Conservation (phyloP, 2,113 vertebrate genomes). For the Oryzias woworae region DNA sequence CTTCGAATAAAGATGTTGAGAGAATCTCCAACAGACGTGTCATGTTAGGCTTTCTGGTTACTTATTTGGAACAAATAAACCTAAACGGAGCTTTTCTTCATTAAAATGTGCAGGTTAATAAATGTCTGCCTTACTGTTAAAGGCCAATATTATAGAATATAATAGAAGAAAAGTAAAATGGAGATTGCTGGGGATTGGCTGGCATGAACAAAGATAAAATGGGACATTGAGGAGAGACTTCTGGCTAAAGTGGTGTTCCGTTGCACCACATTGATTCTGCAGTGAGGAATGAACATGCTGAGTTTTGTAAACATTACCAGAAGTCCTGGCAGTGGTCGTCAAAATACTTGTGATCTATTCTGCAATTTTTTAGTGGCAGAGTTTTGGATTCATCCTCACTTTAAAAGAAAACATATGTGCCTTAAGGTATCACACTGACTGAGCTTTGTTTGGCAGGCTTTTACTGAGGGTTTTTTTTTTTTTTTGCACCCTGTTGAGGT, state of each 20-base stretch:
- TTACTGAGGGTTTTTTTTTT: background rate
- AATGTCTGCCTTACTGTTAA: too few relatives aligned
- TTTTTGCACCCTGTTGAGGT: background rate
- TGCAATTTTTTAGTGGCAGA: background rate
- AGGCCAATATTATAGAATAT: too few relatives aligned
- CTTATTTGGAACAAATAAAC: too few relatives aligned
- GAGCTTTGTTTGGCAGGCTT: background rate
- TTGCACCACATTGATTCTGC: background rate
- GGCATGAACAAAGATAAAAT: too few relatives aligned
- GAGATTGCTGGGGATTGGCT: too few relatives aligned
- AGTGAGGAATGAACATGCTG: background rate
- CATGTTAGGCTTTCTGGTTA: too few relatives aligned
- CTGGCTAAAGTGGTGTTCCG: too few relatives aligned
- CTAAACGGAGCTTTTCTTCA: too few relatives aligned
- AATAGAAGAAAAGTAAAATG: too few relatives aligned
- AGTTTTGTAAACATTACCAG: background rate
- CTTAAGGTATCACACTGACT: background rate
- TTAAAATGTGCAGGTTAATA: too few relatives aligned
- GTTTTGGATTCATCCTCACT: background rate
- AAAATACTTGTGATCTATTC: background rate
- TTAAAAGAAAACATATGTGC: background rate
- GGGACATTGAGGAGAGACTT: too few relatives aligned
- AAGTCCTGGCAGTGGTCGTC: background rate
- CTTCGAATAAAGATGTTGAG: conserved; percentile 27
- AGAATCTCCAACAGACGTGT: too few relatives aligned